Base-by-base conservation (phyloP, 1,140 invertebrate genomes). In the Littorina saxatilis region DNA sequence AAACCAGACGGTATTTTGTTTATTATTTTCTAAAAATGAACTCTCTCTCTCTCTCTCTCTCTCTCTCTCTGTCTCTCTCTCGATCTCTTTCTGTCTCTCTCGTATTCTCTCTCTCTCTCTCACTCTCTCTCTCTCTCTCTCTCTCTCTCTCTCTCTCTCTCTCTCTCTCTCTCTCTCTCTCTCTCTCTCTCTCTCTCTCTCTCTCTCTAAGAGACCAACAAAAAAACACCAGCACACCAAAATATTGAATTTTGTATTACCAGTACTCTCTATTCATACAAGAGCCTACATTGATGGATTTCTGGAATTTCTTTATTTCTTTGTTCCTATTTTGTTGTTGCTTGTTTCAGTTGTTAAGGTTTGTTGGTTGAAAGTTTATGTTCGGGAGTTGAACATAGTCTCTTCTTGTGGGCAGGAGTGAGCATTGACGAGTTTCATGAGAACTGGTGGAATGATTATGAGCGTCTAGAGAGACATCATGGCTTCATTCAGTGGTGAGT, bases 401-500 rank as follows among this genome's bases (percentile, higher is more conserved):
- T n/a, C n/a, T n/a, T n/a, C n/a, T n/a, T n/a, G n/a, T n/a, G n/a
- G n/a, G n/a, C n/a, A n/a, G n/a, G n/a, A n/a, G n/a, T n/a, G n/a
- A n/a, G n/a, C 32, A 92, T 92, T 66, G 88, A 91, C 32, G 79
- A 83, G 2, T 90, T 92, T 20, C 88, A 89, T 75, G 68, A 86
- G 35, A 55, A 89, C 0, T 92, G 91, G 91, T 87, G 68, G 80
- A 87, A 85, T 75, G 76, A 92, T 61, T 91, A 90, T 50, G 80
- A 84, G 11, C 76, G 75, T 13, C 75, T 92, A 50, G 91, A 92
- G 72, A 50, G 75, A 23, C 91, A 91, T 77, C 90, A 91, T 88
- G 91, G 91, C 43, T 92, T 89, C 82, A 91, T 92, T 50, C 91
- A 92, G 72, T 92, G 91, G 91, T 91, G 82, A 68, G 75, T 80